Base-by-base conservation (phyloP, 2,888 invertebrate species). In the Pantelozetes paolii region DNA sequence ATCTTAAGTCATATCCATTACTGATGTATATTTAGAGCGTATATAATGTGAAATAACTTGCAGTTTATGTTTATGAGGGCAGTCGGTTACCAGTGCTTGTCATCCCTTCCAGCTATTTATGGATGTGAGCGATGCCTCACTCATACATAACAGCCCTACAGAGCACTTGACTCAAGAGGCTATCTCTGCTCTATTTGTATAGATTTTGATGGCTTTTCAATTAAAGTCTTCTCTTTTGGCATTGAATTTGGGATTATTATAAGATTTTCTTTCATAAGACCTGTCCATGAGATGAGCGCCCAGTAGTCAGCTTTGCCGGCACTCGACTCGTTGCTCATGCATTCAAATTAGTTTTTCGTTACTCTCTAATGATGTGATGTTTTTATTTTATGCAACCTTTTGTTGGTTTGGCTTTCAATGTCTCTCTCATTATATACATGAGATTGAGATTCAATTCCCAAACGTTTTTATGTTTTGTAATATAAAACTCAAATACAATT, bases 51-150 rank as follows among this genome's bases (percentile, higher is more conserved):
- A 6, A 50, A 18, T 20, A 20, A 50, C 20, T 50, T 20, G 20
- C 50, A 50, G 8, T 50, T 50, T n/a, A 50, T 50, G 13, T 59
- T 15, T 59, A 59, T 59, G 30, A 59, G 23, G 59, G 28, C 23
- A 59, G 59, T 59, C 59, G 59, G 59, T 59, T 59, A 59, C 23
- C 59, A 32, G 28, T 59, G 23, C 59, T 59, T 59, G 15, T 30
- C 59, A 59, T 59, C 59, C 59, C 59, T 59, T 23, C 59, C 59
- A 59, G 59, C 59, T 59, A 59, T 59, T 59, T 59, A 30, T 59
- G 59, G 59, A 32, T 59, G 23, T 59, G 32, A 59, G 23, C 28
- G 13, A 59, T 28, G 59, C n/a, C n/a, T 59, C 59, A 57, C 23
- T 11, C 59, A 23, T 59, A 20, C 50, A 50, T 50, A 18, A 3